phyloP scores from a whole-genome alignment of 2,888 invertebrate species.

The Boloria selene region DNA sequence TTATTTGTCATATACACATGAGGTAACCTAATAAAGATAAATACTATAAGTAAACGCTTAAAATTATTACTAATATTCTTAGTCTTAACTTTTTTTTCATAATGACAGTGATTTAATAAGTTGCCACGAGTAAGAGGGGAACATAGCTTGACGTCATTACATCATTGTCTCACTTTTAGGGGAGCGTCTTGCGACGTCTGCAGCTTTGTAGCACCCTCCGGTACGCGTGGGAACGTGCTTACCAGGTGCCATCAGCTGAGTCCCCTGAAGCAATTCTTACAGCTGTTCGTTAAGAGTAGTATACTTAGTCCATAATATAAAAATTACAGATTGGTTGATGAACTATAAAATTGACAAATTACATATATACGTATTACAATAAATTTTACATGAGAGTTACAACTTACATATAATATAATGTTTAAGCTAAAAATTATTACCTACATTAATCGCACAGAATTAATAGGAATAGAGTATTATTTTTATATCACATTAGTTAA shows the following conservation, averaged over 20 bases:
- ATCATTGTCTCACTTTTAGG: slow-evolving; percentile 29
- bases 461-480: too few relatives aligned
- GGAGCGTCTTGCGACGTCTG: slow-evolving; percentile 45
- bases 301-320: not conserved
- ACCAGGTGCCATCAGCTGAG: slow-evolving; percentile 70
- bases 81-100: not conserved
- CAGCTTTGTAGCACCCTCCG: slow-evolving; percentile 48
- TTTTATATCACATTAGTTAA: too few relatives aligned
- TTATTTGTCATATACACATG: too few relatives aligned
- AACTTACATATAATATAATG: too few relatives aligned
- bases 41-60: not conserved
- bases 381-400: too few relatives aligned
- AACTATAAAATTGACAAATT: too few relatives aligned
- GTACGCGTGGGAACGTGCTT: slow-evolving; percentile 75
- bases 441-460: too few relatives aligned
- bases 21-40: not conserved
- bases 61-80: not conserved
- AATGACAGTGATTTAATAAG: slow-evolving; percentile 44
- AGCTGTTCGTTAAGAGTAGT: slow-evolving; percentile 55
- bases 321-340: not conserved
- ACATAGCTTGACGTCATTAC: slow-evolving; percentile 55
- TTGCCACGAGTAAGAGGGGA: slow-evolving; percentile 64
- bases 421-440: too few relatives aligned
- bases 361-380: too few relatives aligned
- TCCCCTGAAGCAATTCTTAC: slow-evolving; percentile 49